Evolutionary conservation across 2,113 vertebrate species (phyloP).

Genomic region (Coturnix japonica): DNA sequence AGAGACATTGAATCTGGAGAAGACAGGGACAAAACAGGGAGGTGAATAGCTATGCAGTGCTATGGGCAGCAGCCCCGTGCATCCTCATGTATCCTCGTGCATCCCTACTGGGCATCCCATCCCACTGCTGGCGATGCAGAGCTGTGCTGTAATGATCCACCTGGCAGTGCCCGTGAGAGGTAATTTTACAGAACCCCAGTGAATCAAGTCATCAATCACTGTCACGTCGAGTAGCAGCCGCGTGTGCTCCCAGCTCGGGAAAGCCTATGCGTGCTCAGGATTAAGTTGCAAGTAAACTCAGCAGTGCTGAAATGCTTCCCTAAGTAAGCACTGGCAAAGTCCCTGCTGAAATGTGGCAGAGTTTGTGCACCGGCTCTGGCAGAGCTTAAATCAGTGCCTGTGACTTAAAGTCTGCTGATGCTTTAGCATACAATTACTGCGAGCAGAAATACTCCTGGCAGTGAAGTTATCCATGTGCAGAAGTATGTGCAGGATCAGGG

Average conservation of each 20-base stretch:
- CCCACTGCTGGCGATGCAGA: background rate
- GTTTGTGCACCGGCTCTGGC: background rate
- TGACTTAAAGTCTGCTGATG: slow-evolving; percentile 56
- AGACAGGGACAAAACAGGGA: background rate
- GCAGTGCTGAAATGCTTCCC: slow-evolving; percentile 63
- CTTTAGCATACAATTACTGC: background rate
- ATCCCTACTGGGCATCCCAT: background rate
- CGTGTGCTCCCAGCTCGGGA: slow-evolving; percentile 21
- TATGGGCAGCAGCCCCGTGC: background rate
- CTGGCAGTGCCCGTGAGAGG: slow-evolving; percentile 30
- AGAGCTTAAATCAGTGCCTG: slow-evolving; percentile 19
- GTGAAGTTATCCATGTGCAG: slow-evolving; percentile 64
- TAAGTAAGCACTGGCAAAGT: slow-evolving; percentile 55
- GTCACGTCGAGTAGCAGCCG: slow-evolving; percentile 42
- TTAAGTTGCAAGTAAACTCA: slow-evolving; percentile 75
- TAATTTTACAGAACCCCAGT: slow-evolving; percentile 14
- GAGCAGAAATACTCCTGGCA: slow-evolving; percentile 54
- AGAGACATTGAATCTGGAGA: background rate
- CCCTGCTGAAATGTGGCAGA: slow-evolving; percentile 32
- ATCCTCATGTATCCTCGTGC: background rate
- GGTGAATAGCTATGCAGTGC: background rate
- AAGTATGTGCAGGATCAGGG: slow-evolving; percentile 67
- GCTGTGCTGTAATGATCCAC: background rate
- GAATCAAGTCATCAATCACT: slow-evolving; percentile 70
- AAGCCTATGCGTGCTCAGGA: slow-evolving; percentile 69